These are phyloP conservation scores for Eupithecia exiguata DNA, from an alignment of 2,888 invertebrate genomes.

Conservation along the genomic window DNA sequence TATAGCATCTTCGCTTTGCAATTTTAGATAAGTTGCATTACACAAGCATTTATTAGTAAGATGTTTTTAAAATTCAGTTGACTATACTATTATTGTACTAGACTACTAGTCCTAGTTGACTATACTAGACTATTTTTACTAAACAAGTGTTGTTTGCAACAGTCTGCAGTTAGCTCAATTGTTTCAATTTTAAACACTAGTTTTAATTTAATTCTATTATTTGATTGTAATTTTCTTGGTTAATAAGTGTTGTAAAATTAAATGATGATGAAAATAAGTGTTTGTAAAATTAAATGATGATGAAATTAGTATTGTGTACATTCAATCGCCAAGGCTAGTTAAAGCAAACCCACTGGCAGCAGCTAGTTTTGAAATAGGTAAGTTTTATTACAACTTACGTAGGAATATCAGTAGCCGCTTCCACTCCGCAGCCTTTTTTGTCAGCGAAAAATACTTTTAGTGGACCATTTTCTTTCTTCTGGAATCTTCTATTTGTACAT, in stretches of 20 bases:
- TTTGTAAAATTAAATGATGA: too few species aligned
- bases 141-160: not conserved
- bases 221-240: too few species aligned
- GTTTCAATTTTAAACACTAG: too few species aligned
- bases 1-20: not conserved
- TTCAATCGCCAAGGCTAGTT: not conserved
- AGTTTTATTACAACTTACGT: slow-evolving; percentile 79
- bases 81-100: too few species aligned
- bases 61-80: not conserved
- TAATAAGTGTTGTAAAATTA: too few species aligned
- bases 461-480: slow-evolving; percentile 92
- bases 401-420: slow-evolving; percentile 88
- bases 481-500: slow-evolving; percentile 98
- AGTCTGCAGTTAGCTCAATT: too few species aligned
- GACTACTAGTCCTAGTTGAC: too few species aligned
- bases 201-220: too few species aligned
- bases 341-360: not conserved
- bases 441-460: slow-evolving; percentile 95
- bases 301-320: not conserved
- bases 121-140: too few species aligned
- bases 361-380: not conserved
- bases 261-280: too few species aligned
- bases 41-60: not conserved
- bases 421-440: slow-evolving; percentile 97
- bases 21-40: not conserved